Base-by-base conservation (phyloP, 2,797 vertebrate species). In the Anableps anableps region DNA sequence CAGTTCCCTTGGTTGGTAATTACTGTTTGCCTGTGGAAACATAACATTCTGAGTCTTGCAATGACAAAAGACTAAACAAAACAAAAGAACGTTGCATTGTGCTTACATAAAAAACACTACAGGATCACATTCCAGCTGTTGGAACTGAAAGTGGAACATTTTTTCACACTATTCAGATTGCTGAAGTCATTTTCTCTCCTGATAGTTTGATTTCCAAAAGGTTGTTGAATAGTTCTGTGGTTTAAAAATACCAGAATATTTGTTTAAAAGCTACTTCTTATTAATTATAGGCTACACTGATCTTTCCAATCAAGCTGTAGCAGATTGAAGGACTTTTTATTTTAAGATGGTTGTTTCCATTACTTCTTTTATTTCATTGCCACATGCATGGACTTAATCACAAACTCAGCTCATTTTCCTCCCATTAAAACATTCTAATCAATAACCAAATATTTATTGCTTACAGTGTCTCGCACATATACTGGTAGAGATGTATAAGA, bases 261-360 rank as follows among this genome's bases (percentile, higher is more conserved):
- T 4, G 53, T 74, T 70, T 70, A 21, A 14, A 51, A 19, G 29
- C 16, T 17, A 9, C 38, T 14, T 68, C 13, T 45, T 47, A 4
- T n/a, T 29, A 72, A 72, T 55, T 7, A 53, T 29, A 2, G 29
- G 3, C 14, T 29, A 72, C 68, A 47, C 8, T 29, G 68, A 72
- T 14, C 43, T 72, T 72, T 47, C 43, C 43, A 45, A 19, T 29
- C 43, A 47, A 47, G n/a, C 29, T 29, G 55, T 58, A 58, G 38
- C 2, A n/a, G 41, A n/a, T n/a, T n/a, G 10, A n/a, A 70, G 26
- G 23, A 53, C 72, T 34, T 11, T n/a, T 11, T n/a, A 47, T 76
- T 82, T 75, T 47, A 82, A 74, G 29, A 38, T 43, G 3, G 76
- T 58, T 71, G 1, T 62, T 66, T 53, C 62, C 5, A 19, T 38